Conservation (phyloP, 2,888 invertebrate genomes). For the Cheilosia pagana region DNA sequence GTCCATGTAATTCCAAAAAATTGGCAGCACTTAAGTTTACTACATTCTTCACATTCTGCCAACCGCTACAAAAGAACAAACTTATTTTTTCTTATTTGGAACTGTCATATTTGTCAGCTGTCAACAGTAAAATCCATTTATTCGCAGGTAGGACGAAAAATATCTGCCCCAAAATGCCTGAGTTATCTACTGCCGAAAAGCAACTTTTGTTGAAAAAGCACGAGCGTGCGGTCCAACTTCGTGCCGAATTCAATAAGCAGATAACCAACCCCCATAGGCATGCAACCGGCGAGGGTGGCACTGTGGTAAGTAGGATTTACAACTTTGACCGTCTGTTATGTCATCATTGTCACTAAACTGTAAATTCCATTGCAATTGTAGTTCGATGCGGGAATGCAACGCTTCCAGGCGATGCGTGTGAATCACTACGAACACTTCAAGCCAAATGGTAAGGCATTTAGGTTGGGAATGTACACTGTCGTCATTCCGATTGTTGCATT, state of each 20-base stretch:
- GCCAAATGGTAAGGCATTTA: slow-evolving; percentile 86
- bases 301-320: slow-evolving; percentile 86
- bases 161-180: slow-evolving; percentile 47
- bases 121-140: slow-evolving; percentile 25
- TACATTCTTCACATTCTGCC: not conserved
- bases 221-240: slow-evolving; percentile 80
- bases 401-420: slow-evolving; percentile 89
- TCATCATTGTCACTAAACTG: slow-evolving; percentile 78
- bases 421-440: slow-evolving; percentile 87
- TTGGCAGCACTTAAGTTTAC: not conserved
- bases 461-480: slow-evolving; percentile 84
- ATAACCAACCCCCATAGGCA: slow-evolving; percentile 89
- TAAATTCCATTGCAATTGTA: slow-evolving; percentile 83
- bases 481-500: slow-evolving; percentile 85
- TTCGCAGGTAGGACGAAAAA: slow-evolving; percentile 10
- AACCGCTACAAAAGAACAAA: slow-evolving; percentile 15
- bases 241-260: slow-evolving; percentile 90
- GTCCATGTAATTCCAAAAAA: not conserved
- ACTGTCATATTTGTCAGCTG: slow-evolving; percentile 26
- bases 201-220: slow-evolving; percentile 80
- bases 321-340: slow-evolving; percentile 79
- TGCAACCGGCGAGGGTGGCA: slow-evolving; percentile 87
- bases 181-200: slow-evolving; percentile 78
- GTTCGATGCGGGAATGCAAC: slow-evolving; percentile 92
- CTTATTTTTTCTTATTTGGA: not conserved